Base-by-base conservation (phyloP, 2,888 invertebrate genomes). In the Sesamia inferens region DNA sequence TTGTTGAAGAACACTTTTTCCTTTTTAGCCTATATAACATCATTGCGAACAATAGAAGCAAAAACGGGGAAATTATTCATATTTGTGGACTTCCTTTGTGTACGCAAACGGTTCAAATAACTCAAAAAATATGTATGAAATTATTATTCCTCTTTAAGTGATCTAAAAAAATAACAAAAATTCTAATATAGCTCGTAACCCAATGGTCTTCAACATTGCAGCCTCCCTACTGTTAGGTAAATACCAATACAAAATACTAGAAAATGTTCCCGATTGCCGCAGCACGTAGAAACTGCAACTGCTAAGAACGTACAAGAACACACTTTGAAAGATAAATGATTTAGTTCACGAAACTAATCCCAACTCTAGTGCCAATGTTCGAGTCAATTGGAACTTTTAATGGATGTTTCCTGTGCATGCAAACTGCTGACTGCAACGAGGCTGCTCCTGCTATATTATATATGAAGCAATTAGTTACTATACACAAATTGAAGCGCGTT, bases 361-460 rank as follows among this genome's bases (percentile, higher is more conserved):
- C 82, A 93, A 94, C 90, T 93, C 90, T 77, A 86, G 85, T 85
- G 88, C 86, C 85, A 88, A 88, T 89, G 87, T 89, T 88, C 87
- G 87, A 92, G 92, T 90, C 92, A 90, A 91, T 92, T 88, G 91
- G 87, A 94, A 94, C 90, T 94, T 93, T 92, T 92, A 93, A 93
- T 93, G 92, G 92, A 90, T 91, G 89, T 91, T 92, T 91, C 90
- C 90, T 85, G 88, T 88, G 91, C 90, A 92, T 92, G 90, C 88
- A 88, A 90, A 90, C 84, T 81, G 86, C 83, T 85, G 74, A 76
- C 68, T 81, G 74, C 83, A 73, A 74, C 79, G 83, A 88, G 80
- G 76, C 81, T 54, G 65, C 64, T 59, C 78, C 81, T 81, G 76
- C 63, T 65, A 72, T 64, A 65, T 81, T 62, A 68, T 44, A 16